Percentiles rank a stretch among this genome's conserved stretches.
These are phyloP conservation scores for Idaea biselata DNA, from an alignment of 2,888 invertebrate genomes.

Conservation along the genomic window DNA sequence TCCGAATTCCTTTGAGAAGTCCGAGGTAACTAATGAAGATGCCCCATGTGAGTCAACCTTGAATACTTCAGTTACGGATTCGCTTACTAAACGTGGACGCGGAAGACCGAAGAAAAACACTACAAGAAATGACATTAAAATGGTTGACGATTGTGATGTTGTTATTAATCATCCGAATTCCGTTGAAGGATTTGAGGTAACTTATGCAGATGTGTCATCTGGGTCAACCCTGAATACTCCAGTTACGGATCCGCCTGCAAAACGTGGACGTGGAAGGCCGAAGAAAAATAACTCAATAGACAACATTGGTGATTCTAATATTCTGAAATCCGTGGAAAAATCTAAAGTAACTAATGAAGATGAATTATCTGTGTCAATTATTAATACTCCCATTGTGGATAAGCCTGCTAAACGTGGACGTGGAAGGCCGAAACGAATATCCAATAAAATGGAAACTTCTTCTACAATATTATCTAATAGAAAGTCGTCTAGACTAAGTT, in stretches of 20 bases:
- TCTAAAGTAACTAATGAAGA: too few species aligned
- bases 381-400: too few species aligned
- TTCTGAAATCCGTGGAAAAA: too few species aligned
- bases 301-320: conserved; percentile 23
- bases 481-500: neutral
- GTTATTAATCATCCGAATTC: neutral
- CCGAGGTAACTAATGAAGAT: neutral
- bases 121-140: neutral
- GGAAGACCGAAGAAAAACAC: conserved; percentile 20
- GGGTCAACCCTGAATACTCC: neutral
- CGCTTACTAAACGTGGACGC: conserved; percentile 1
- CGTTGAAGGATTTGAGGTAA: neutral
- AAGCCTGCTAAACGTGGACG: too few species aligned
- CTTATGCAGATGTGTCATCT: neutral
- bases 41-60: neutral
- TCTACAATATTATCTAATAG: neutral
- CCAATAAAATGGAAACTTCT: neutral
- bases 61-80: neutral
- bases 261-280: conserved; percentile 16
- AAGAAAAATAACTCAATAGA: conserved; percentile 11
- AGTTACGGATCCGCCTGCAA: neutral
- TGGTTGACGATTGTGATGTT: neutral
- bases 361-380: too few species aligned
- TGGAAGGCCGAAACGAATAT: neutral
- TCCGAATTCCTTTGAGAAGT: neutral